phyloP scores from a whole-genome alignment of 2,888 invertebrate genomes.

The Cephus pygmeus region DNA sequence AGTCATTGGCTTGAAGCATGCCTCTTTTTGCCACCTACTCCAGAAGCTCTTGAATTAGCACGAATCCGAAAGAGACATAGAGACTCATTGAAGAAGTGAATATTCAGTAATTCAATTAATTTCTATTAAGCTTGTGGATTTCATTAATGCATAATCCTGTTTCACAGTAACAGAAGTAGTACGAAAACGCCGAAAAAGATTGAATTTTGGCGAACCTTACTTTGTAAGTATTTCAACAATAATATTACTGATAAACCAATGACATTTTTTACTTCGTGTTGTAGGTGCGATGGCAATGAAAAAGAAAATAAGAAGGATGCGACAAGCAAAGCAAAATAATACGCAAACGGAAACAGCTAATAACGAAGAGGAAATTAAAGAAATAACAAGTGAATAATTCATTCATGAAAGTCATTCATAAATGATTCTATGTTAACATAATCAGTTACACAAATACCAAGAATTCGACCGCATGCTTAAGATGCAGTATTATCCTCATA shows the following conservation, averaged over 20 bases:
- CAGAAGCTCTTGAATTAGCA: conserved; percentile 46
- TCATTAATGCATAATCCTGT: conserved; percentile 11
- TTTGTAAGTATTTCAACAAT: conserved; percentile 39
- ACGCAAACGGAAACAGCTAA: background rate
- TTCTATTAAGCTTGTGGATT: background rate
- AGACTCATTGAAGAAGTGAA: conserved; percentile 37
- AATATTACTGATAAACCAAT: background rate
- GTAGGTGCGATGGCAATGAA: conserved; percentile 53
- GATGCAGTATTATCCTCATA: too few relatives aligned
- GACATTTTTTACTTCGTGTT: conserved; percentile 10
- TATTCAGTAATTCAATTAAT: background rate
- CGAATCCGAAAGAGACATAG: conserved; percentile 45
- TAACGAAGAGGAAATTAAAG: background rate
- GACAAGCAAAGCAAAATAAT: conserved; percentile 35
- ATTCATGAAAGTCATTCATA: too few relatives aligned
- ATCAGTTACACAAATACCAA: too few relatives aligned
- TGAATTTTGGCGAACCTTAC: conserved; percentile 50
- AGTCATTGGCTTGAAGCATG: conserved; percentile 38
- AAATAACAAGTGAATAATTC: too few relatives aligned
- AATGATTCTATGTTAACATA: too few relatives aligned
- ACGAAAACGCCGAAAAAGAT: conserved; percentile 29
- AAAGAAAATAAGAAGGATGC: conserved; percentile 45
- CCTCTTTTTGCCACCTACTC: conserved; percentile 45
- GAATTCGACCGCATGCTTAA: too few relatives aligned
- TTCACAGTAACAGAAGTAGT: conserved; percentile 14